These are phyloP conservation scores for Brassicogethes aeneus DNA, from an alignment of 2,888 invertebrate genomes.

Conservation along the genomic window DNA sequence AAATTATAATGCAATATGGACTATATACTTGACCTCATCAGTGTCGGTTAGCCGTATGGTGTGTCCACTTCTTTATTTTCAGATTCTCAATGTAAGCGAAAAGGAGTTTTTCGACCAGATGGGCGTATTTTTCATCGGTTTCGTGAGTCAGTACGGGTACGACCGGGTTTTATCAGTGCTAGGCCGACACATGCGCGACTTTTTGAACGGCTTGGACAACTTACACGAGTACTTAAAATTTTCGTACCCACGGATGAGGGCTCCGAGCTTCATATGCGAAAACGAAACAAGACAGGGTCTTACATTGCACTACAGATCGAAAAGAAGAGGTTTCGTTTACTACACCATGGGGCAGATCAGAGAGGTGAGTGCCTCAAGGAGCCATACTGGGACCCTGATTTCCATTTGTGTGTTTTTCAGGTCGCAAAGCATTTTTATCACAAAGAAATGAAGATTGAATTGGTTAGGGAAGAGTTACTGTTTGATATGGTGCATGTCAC, in stretches of 20 bases:
- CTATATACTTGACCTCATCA: no score
- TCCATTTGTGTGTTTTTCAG: conserved; percentile 37
- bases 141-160: conserved; percentile 91
- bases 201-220: conserved; percentile 92
- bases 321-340: conserved; percentile 87
- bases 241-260: conserved; percentile 84
- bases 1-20: no score
- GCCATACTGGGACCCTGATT: neutral
- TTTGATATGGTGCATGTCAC: conserved; percentile 91
- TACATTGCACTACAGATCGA: conserved; percentile 88
- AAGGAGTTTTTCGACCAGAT: conserved; percentile 88
- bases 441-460: conserved; percentile 87
- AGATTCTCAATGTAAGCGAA: conserved; percentile 82
- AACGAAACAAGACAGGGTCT: conserved; percentile 89
- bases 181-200: conserved; percentile 91
- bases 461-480: conserved; percentile 76
- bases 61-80: no score
- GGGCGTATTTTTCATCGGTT: conserved; percentile 90
- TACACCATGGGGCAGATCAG: conserved; percentile 96
- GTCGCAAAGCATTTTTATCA: conserved; percentile 91
- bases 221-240: conserved; percentile 95
- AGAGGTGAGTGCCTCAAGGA: conserved; percentile 50
- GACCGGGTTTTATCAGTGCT: conserved; percentile 83
- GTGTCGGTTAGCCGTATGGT: no score
- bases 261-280: conserved; percentile 95